Conservation (phyloP, 2,797 vertebrate genomes). For the Numenius phaeopus region DNA sequence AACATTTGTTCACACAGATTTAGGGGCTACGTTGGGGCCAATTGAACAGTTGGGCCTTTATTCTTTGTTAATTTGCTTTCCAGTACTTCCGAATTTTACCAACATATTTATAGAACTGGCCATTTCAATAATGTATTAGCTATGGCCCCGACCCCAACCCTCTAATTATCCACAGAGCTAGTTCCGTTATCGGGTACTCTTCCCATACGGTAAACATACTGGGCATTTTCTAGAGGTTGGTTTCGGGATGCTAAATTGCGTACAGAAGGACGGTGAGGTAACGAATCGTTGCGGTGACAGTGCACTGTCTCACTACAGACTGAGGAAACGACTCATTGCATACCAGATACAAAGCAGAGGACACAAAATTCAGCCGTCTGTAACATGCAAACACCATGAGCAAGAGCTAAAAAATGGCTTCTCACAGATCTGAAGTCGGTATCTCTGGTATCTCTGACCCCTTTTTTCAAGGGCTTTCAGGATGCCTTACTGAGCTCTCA, state of each 20-base stretch:
- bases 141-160: neutral
- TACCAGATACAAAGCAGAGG: neutral
- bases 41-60: neutral
- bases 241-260: neutral
- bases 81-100: neutral
- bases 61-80: neutral
- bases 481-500: neutral
- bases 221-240: neutral
- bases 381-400: neutral
- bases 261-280: neutral
- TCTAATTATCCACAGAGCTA: neutral
- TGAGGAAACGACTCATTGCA: neutral
- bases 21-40: neutral
- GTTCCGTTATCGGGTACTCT: neutral
- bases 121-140: neutral
- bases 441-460: neutral
- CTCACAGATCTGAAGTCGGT: neutral
- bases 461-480: neutral
- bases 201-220: neutral
- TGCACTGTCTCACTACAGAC: neutral
- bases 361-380: neutral
- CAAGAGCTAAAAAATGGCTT: neutral
- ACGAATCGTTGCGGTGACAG: neutral
- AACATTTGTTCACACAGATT: slow-evolving; percentile 30
- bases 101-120: neutral